Evolutionary conservation across 2,888 invertebrate species (phyloP).

Genomic region (Orthosia cruda): DNA sequence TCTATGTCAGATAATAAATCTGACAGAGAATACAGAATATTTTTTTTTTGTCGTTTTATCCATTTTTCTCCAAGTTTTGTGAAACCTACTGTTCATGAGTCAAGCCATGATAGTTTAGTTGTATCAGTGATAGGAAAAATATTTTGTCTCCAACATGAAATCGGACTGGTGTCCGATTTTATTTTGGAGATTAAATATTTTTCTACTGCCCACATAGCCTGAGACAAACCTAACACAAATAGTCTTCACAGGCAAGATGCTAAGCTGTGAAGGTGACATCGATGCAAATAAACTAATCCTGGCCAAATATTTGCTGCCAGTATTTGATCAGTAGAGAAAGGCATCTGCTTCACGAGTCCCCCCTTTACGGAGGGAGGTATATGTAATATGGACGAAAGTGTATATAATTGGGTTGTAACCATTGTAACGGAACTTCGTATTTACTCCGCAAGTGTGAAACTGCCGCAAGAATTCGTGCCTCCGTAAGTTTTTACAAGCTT

Average conservation of each 20-base stretch:
- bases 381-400: conserved; percentile 45
- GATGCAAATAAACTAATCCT: conserved; percentile 62
- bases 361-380: conserved; percentile 17
- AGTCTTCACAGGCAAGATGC: conserved; percentile 32
- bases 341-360: conserved; percentile 9
- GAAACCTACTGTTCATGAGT: too few species aligned
- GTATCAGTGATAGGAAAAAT: too few species aligned
- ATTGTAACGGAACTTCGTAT: not conserved
- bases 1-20: too few species aligned
- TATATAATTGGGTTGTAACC: not conserved
- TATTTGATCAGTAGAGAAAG: conserved; percentile 53
- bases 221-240: conserved; percentile 14
- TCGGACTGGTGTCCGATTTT: too few species aligned
- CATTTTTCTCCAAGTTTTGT: too few species aligned
- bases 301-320: conserved; percentile 50
- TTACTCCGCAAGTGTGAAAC: not conserved
- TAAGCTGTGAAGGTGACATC: conserved; percentile 60
- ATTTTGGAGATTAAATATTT: too few species aligned
- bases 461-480: not conserved
- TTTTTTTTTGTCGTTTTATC: too few species aligned
- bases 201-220: not conserved
- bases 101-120: too few species aligned
- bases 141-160: not conserved
- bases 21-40: too few species aligned
- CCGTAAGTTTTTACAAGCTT: too few species aligned